Percentiles rank a stretch among this genome's conserved stretches.
Evolutionary conservation across 2,888 invertebrate genomes (phyloP).

Genomic region (Oxyscelio sp.): DNA sequence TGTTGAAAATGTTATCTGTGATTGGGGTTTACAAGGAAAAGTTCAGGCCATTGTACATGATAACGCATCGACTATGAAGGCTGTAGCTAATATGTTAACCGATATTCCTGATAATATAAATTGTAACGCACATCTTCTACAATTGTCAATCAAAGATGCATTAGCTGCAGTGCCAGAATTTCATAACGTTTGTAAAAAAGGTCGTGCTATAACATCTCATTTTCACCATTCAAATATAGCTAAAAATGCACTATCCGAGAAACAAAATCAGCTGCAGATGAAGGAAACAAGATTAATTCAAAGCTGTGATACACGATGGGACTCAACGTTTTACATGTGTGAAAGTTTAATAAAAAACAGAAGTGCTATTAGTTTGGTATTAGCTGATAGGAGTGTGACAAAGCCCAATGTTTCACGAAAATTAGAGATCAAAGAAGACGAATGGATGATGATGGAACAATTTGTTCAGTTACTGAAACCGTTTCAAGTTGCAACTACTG

Average conservation of each 20-base stretch:
- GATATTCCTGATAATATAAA: slow-evolving; percentile 35
- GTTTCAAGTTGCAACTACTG: slow-evolving; percentile 27
- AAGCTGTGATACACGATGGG: too few relatives aligned
- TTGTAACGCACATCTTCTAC: slow-evolving; percentile 29
- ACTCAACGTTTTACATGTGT: not conserved
- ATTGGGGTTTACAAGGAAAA: slow-evolving; percentile 31
- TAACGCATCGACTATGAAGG: too few relatives aligned
- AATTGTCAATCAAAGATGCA: slow-evolving; percentile 24
- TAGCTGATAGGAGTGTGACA: slow-evolving; percentile 18
- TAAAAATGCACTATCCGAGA: not conserved
- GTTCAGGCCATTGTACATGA: slow-evolving; percentile 27
- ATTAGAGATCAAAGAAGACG: slow-evolving; percentile 14
- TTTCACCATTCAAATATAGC: slow-evolving; percentile 33
- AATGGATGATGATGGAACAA: slow-evolving; percentile 12
- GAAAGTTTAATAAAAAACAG: slow-evolving; percentile 15
- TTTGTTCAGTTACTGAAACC: slow-evolving; percentile 28
- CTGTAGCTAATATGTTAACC: not conserved
- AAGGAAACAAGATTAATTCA: too few relatives aligned
- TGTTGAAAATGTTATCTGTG: slow-evolving; percentile 18
- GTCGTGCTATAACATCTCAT: not conserved
- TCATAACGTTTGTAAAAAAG: slow-evolving; percentile 21
- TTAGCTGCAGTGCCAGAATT: slow-evolving; percentile 21
- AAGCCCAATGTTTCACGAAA: slow-evolving; percentile 9
- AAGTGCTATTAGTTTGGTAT: slow-evolving; percentile 7
- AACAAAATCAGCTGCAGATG: too few relatives aligned